Evolutionary conservation across 1,140 invertebrate species (phyloP).

Genomic region (Eriosoma lanigerum): DNA sequence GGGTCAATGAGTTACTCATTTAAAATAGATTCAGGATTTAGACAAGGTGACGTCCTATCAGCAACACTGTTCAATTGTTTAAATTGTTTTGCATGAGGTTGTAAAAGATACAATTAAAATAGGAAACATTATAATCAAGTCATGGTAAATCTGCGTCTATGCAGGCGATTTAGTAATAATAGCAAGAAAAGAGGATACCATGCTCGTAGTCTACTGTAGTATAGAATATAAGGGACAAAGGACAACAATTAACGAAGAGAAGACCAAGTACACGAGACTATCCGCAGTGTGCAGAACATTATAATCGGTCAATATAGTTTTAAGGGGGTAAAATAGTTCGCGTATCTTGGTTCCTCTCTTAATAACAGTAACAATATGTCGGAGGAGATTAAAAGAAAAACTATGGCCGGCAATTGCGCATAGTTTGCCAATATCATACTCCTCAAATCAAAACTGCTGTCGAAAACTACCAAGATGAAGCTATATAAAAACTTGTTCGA

Average conservation of each 20-base stretch:
- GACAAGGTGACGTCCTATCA: conserved; percentile 3
- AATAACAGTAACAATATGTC: neutral
- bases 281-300: neutral
- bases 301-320: neutral
- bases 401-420: neutral
- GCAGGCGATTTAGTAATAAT: neutral
- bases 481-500: neutral
- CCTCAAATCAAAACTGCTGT: neutral
- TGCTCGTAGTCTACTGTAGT: neutral
- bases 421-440: neutral
- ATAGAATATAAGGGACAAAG: neutral
- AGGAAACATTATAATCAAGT: conserved; percentile 2
- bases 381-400: neutral
- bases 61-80: conserved; percentile 14
- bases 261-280: conserved; percentile 9
- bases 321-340: neutral
- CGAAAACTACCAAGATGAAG: neutral
- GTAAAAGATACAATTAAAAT: conserved; percentile 22
- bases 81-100: neutral
- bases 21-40: neutral
- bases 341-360: neutral
- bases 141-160: too few species aligned
- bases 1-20: neutral
- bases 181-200: neutral
- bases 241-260: neutral